phyloP scores from a whole-genome alignment of 2,113 vertebrate genomes.

The Corythornis vintsioides region DNA sequence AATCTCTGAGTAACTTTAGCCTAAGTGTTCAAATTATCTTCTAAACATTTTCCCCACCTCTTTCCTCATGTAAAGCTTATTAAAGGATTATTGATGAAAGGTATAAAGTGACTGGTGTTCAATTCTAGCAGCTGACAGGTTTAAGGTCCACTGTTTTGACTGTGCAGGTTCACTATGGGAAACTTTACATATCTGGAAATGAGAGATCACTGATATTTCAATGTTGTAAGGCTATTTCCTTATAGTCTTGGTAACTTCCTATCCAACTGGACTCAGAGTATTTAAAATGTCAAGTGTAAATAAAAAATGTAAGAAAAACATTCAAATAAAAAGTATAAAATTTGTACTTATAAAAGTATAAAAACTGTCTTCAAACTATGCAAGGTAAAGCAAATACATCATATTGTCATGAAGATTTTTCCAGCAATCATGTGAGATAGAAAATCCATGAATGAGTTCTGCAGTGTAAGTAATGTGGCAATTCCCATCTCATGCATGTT shows the following conservation, averaged over 20 bases:
- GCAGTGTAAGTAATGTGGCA: background rate
- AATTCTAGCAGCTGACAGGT: background rate
- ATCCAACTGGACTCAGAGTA: background rate
- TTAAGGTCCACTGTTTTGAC: background rate
- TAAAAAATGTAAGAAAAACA: background rate
- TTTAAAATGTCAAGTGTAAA: background rate
- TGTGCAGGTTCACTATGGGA: background rate
- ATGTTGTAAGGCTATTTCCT: background rate
- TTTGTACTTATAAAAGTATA: background rate
- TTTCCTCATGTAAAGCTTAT: background rate
- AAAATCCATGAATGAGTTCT: background rate
- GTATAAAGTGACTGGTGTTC: background rate
- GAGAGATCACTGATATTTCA: background rate
- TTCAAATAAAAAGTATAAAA: background rate
- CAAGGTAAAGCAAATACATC: background rate
- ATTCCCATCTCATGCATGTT: background rate
- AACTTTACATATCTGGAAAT: background rate
- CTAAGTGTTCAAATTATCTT: background rate
- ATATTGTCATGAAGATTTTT: background rate
- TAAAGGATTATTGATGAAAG: background rate
- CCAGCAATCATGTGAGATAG: background rate
- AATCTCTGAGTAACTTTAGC: background rate
- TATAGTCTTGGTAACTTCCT: background rate
- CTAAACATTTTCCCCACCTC: background rate
- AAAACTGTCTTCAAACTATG: background rate